Evolutionary conservation across 2,797 vertebrate species (phyloP), one percentile per base, ranked within the genome.

Genomic region (Hypotaenidia philippensis): DNA sequence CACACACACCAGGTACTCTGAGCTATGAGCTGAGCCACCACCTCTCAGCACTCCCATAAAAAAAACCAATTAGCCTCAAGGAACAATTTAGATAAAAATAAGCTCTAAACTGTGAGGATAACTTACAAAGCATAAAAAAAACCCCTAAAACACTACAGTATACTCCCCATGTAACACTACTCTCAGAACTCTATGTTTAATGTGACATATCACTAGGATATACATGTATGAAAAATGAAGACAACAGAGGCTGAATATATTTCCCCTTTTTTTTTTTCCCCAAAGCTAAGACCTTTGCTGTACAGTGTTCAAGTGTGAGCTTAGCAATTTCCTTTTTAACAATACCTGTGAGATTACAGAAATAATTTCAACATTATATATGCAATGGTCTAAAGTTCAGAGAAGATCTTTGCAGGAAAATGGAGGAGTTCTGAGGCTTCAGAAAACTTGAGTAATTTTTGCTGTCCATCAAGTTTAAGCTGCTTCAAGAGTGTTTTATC

Each of bases 31-130:
- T 84, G 27, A 11, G 45, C 14, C 47, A 44, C 52, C 79, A 36
- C 22, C 31, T 23, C 60, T 56, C 63, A 34, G 60, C 36, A 56
- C 17, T 86, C 60, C 40, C 79, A 31, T 29, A 53, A 83, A 78
- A 47, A 38, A 69, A 59, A 72, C 38, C 53, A 65, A 40, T 61
- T 72, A 69, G 50, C 11, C 34, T 38, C 15, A 9, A 91, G 87
- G 32, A 59, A 63, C 34, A 87, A 56, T 49, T 83, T 27, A 36
- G 59, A 49, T 34, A 66, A 91, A 95, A 95, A 56, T 31, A 34
- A 75, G 25, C 49, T 59, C 38, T 31, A 29, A 34, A 59, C 34
- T 29, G 21, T 40, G 38, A 93, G 25, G 40, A 44, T 27, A 70
- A 38, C 15, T 93, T 90, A n/a, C 36, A 38, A 63, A 68, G 38